Conservation (phyloP, 2,888 invertebrate genomes). For the Ferdinandea cuprea region DNA sequence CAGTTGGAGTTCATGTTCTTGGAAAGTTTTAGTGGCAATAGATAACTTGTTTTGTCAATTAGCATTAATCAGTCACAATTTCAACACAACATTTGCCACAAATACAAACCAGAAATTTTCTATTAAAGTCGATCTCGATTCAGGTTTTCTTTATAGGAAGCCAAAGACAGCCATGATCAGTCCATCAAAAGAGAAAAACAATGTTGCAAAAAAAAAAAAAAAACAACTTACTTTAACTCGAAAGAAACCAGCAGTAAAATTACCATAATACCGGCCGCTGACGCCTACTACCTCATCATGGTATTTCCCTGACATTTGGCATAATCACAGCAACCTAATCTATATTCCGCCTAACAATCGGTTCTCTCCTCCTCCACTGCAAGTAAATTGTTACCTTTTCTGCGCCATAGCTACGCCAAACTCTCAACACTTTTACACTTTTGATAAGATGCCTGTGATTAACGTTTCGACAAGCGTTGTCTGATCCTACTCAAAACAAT, state of each 20-base stretch:
- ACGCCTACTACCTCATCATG: not conserved
- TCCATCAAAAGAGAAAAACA: too few relatives aligned
- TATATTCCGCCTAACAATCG: conserved; percentile 25
- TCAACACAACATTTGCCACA: too few relatives aligned
- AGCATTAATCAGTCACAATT: too few relatives aligned
- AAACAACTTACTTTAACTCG: not conserved
- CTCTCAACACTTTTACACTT: conserved; percentile 39
- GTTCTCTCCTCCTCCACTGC: not conserved
- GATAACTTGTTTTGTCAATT: too few relatives aligned
- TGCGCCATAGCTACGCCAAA: not conserved
- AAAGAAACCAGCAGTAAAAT: not conserved
- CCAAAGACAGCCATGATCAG: too few relatives aligned
- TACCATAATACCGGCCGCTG: not conserved
- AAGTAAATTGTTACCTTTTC: conserved; percentile 8
- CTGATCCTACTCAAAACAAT: not conserved
- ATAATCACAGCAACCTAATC: conserved; percentile 14
- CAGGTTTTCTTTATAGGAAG: too few relatives aligned
- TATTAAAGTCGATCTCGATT: too few relatives aligned
- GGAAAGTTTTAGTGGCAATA: too few relatives aligned
- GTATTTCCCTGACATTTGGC: conserved; percentile 17
- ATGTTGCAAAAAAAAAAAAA: too few relatives aligned
- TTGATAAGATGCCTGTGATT: conserved; percentile 34
- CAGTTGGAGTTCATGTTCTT: too few relatives aligned
- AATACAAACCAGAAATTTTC: too few relatives aligned
- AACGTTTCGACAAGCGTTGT: conserved; percentile 12